phyloP scores from a whole-genome alignment of 1,140 invertebrate species.

The Pseudomyrmex concolor region DNA sequence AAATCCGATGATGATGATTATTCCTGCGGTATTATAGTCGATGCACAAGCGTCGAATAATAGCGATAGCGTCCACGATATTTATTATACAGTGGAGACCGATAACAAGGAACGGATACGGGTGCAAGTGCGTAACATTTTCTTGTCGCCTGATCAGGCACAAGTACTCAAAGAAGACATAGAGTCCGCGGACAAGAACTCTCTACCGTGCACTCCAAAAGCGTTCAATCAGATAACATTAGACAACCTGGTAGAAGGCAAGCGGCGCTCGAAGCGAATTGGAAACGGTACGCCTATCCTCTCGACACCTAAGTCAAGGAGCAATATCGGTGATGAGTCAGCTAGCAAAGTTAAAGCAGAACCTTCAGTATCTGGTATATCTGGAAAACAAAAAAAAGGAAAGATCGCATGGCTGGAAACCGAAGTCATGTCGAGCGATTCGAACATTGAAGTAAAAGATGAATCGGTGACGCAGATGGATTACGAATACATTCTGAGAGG shows the following conservation, averaged over 20 bases:
- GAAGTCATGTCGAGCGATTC: constrained; percentile 66
- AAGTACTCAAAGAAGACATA: constrained; percentile 75
- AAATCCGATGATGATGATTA: constrained; percentile 73
- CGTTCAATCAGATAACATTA: constrained; percentile 73
- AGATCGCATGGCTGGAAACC: constrained; percentile 45
- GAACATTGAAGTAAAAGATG: constrained; percentile 25
- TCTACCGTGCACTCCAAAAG: constrained; percentile 75
- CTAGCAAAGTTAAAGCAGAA: constrained; percentile 26
- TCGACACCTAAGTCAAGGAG: constrained; percentile 65
- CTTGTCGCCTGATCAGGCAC: constrained; percentile 78
- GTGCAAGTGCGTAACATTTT: constrained; percentile 78
- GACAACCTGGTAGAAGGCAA: constrained; percentile 80
- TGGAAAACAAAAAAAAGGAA: constrained; percentile 3
- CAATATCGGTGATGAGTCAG: not conserved
- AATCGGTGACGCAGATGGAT: too few species aligned
- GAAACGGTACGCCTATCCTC: constrained; percentile 50
- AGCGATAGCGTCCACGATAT: constrained; percentile 13
- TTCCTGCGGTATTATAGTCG: constrained; percentile 77
- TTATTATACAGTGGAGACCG: constrained; percentile 74
- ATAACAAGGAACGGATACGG: constrained; percentile 73
- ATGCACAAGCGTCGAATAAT: constrained; percentile 60
- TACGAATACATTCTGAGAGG: constrained; percentile 80
- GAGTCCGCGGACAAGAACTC: constrained; percentile 57
- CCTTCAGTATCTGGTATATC: constrained; percentile 70
- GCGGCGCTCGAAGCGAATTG: constrained; percentile 74